A percentile compares a stretch with the other conserved stretches of the same genome.
Conservation (phyloP, 53 echinoderm and acorn worm genomes). For the Crossaster papposus region DNA sequence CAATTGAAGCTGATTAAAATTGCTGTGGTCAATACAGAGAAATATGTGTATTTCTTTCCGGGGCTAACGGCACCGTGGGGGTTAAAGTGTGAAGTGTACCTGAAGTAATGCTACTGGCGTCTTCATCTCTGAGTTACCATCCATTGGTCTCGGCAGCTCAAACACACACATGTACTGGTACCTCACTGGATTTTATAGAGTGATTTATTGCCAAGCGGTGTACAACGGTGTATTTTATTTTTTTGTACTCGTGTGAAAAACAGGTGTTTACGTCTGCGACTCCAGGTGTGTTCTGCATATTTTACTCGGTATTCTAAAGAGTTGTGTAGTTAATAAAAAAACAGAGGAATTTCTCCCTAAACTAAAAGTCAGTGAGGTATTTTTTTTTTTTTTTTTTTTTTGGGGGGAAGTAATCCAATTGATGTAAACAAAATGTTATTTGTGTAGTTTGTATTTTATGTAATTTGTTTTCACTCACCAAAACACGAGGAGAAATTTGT, state of each 20-base stretch:
- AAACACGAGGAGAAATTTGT: too few species aligned
- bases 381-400: not conserved
- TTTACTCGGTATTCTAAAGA: not conserved
- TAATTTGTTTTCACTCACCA: too few species aligned
- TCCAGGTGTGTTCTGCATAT: not conserved
- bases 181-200: not conserved
- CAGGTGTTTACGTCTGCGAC: not conserved
- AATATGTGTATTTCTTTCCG: not conserved
- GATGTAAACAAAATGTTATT: too few species aligned
- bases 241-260: conserved; percentile 27
- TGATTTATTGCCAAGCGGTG: conserved; percentile 19
- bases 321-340: not conserved
- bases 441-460: too few species aligned
- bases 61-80: conserved; percentile 22
- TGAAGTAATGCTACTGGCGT: conserved; percentile 55
- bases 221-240: not conserved
- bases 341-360: not conserved
- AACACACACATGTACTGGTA: not conserved
- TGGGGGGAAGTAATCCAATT: not conserved
- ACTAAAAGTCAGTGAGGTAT: not conserved
- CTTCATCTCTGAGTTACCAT: conserved; percentile 8
- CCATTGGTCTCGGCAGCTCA: too few species aligned
- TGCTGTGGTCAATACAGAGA: conserved; percentile 23
- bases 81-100: conserved; percentile 42
- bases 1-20: not conserved